Evolutionary conservation across 53 echinoderm and acorn worm genomes (phyloP).

Genomic region (Holothuria scabra): DNA sequence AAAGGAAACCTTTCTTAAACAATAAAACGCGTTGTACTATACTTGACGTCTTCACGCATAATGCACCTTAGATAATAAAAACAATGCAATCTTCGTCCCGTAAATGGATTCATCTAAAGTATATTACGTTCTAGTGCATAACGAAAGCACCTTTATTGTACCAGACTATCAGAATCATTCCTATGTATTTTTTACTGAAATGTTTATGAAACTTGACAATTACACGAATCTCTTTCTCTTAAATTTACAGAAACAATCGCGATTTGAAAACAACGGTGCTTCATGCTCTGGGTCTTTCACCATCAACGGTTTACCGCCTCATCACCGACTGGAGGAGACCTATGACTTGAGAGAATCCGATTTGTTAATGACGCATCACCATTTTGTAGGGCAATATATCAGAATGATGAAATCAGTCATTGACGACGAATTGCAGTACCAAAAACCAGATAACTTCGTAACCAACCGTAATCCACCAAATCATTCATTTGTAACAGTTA

Average conservation of each 20-base stretch:
- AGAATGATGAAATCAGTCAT: slow-evolving; percentile 17
- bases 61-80: too few relatives aligned
- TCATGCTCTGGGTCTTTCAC: slow-evolving; percentile 7
- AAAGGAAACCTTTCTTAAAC: too few relatives aligned
- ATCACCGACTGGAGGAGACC: not conserved
- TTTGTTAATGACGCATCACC: slow-evolving; percentile 3
- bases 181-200: too few relatives aligned
- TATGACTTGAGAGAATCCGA: not conserved
- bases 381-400: slow-evolving; percentile 6
- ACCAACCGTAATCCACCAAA: not conserved
- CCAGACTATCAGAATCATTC: too few relatives aligned
- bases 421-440: not conserved
- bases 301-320: not conserved
- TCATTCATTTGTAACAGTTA: not conserved
- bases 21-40: too few relatives aligned
- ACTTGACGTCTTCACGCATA: too few relatives aligned
- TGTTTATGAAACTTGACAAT: too few relatives aligned
- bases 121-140: too few relatives aligned
- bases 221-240: not conserved
- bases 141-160: too few relatives aligned
- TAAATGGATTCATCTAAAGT: too few relatives aligned
- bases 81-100: too few relatives aligned
- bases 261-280: not conserved
- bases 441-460: slow-evolving; percentile 22
- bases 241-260: slow-evolving; percentile 1